Evolutionary conservation across 2,888 invertebrate species (phyloP).

Genomic region (Amaurobius ferox): DNA sequence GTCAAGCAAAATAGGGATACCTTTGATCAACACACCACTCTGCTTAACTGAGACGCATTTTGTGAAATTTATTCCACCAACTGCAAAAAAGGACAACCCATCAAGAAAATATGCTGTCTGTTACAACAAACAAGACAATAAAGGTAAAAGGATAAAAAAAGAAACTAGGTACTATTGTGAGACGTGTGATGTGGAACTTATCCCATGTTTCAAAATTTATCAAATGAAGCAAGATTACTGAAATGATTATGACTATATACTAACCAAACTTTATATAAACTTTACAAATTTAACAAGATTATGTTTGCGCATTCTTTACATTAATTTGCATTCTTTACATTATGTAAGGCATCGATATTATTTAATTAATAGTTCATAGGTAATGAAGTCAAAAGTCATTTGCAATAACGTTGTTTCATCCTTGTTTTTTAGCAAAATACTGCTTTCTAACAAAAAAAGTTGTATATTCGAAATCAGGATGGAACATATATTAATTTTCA

Average conservation of each 20-base stretch:
- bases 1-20: not conserved
- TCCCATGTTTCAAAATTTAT: slow-evolving; percentile 21
- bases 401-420: no score
- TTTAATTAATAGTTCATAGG: no score
- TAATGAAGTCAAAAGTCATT: no score
- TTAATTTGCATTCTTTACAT: no score
- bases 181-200: slow-evolving; percentile 20
- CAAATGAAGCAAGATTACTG: not conserved
- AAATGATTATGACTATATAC: not conserved
- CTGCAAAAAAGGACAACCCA: not conserved
- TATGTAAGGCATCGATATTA: no score
- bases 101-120: slow-evolving; percentile 22
- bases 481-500: no score
- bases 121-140: slow-evolving; percentile 5
- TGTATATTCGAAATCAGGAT: no score
- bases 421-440: no score
- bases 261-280: no score
- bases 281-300: no score
- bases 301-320: no score
- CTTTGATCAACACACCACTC: not conserved
- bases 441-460: no score
- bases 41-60: slow-evolving; percentile 2
- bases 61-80: slow-evolving; percentile 10
- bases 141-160: slow-evolving; percentile 29
- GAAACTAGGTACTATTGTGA: not conserved